These are phyloP conservation scores for Bryconaethiops microstoma DNA, from an alignment of 2,797 vertebrate species.

Conservation along the genomic window DNA sequence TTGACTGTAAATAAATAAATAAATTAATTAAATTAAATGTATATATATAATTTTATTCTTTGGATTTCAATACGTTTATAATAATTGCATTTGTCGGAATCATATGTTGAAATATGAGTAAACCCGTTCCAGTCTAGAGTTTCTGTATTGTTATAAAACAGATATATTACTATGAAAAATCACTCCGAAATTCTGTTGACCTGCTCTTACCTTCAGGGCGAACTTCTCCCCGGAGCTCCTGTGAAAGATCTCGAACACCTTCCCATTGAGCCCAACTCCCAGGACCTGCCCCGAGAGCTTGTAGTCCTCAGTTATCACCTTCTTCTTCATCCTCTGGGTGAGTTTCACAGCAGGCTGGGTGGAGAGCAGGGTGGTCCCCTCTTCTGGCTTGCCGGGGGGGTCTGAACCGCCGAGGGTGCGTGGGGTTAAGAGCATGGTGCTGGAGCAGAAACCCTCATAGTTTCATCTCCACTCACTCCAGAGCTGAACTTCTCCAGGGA, in stretches of 20 bases:
- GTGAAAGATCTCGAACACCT: constrained; percentile 85
- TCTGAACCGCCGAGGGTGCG: constrained; percentile 66
- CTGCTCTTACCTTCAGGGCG: constrained; percentile 82
- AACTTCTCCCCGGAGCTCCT: constrained; percentile 84
- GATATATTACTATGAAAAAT: too few species aligned
- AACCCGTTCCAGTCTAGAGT: too few species aligned
- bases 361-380: constrained; percentile 31
- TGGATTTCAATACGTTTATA: too few species aligned
- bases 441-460: constrained; percentile 44
- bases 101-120: too few species aligned
- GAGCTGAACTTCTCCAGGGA: constrained; percentile 6
- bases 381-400: constrained; percentile 63
- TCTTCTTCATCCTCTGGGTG: constrained; percentile 73
- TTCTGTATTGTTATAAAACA: too few species aligned
- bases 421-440: constrained; percentile 74
- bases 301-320: constrained; percentile 88
- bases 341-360: constrained; percentile 14
- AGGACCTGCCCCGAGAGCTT: constrained; percentile 86
- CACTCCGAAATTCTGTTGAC: too few species aligned
- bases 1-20: too few species aligned
- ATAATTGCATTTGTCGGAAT: too few species aligned
- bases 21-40: too few species aligned
- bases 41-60: too few species aligned
- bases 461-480: neutral
- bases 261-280: constrained; percentile 88